These are phyloP conservation scores for Eucidaris tribuloides DNA, from an alignment of 35 echinoderm and acorn worm genomes.

Conservation along the genomic window DNA sequence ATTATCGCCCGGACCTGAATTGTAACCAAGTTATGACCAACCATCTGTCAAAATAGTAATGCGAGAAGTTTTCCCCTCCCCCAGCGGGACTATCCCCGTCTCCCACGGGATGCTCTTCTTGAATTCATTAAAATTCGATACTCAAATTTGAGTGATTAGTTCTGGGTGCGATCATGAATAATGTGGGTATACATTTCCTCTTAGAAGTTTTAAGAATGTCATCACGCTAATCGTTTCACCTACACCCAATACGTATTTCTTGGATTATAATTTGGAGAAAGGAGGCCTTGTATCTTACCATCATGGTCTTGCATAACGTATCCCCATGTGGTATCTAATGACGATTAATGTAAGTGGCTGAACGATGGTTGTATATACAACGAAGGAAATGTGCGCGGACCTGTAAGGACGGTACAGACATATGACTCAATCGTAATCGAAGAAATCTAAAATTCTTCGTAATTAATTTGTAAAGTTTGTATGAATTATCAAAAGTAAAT, in stretches of 20 bases:
- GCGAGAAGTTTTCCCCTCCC: not conserved
- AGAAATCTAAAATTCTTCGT: no score
- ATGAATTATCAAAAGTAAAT: no score
- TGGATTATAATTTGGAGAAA: no score
- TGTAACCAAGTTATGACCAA: not conserved
- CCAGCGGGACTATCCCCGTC: slow-evolving; percentile 6
- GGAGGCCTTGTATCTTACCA: no score
- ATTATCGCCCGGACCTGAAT: slow-evolving; percentile 5
- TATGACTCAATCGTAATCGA: no score
- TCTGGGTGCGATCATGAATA: slow-evolving; percentile 15
- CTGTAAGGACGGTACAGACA: no score
- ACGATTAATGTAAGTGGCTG: no score
- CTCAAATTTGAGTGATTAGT: slow-evolving; percentile 37
- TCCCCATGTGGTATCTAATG: no score
- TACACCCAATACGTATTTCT: not conserved
- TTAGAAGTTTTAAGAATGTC: slow-evolving; percentile 21
- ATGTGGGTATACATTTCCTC: slow-evolving; percentile 11
- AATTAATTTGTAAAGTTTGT: no score
- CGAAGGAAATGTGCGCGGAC: no score
- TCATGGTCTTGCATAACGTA: no score
- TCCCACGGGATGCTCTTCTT: not conserved
- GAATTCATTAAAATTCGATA: slow-evolving; percentile 39
- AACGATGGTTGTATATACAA: no score
- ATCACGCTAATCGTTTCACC: slow-evolving; percentile 5
- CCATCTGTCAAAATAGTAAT: slow-evolving; percentile 18